A percentile compares a stretch with the other conserved stretches of the same genome.
phyloP scores from a whole-genome alignment of 2,113 vertebrate genomes.

The Crypturellus undulatus region DNA sequence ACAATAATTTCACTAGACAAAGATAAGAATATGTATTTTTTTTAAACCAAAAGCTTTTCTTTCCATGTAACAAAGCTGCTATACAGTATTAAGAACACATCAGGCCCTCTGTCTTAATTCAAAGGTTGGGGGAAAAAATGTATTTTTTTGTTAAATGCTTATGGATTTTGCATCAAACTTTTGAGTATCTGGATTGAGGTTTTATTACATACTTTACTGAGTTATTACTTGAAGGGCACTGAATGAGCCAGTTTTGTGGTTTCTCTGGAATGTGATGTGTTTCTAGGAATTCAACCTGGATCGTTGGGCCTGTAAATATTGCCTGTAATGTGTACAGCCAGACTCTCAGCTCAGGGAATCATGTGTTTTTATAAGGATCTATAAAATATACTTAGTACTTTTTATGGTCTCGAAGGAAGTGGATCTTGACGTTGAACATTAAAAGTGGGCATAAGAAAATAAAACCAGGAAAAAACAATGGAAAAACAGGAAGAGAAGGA shows the following conservation, averaged over 20 bases:
- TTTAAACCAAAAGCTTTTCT: neutral
- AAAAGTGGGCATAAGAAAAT: neutral
- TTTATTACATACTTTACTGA: neutral
- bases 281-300: conserved; percentile 17
- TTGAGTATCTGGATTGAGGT: neutral
- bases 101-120: neutral
- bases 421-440: neutral
- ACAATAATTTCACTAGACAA: neutral
- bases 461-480: neutral
- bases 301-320: neutral
- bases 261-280: conserved; percentile 16
- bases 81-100: neutral
- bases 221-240: neutral
- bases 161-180: neutral
- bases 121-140: neutral
- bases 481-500: neutral
- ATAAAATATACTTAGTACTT: neutral
- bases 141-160: neutral
- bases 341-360: neutral
- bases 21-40: neutral
- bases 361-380: neutral
- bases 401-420: neutral
- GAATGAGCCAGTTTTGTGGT: conserved; percentile 33
- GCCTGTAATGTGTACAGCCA: neutral
- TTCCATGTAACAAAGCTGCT: neutral